Percentiles rank a stretch among this genome's conserved stretches.
Conservation (phyloP, 1,140 invertebrate species). For the Diprion similis region DNA sequence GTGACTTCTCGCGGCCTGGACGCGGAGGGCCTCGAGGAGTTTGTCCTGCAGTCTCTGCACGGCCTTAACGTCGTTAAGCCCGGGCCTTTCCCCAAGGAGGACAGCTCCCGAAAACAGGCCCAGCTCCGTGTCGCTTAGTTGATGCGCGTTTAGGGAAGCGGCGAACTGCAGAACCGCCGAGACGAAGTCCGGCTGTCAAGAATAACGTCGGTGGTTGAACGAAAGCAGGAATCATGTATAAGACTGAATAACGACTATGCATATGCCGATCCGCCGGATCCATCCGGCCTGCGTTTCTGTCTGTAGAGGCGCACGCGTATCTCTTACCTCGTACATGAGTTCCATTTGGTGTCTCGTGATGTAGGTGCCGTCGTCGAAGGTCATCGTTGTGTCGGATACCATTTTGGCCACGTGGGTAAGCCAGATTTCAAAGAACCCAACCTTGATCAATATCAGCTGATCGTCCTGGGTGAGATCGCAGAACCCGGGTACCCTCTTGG, state of each 20-base stretch:
- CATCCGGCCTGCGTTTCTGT: background rate
- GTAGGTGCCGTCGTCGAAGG: constrained; percentile 92
- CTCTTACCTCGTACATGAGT: constrained; percentile 92
- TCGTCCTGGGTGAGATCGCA: constrained; percentile 88
- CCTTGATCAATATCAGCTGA: constrained; percentile 93
- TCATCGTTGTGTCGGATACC: constrained; percentile 81
- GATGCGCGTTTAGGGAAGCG: constrained; percentile 77
- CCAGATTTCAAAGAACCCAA: constrained; percentile 98
- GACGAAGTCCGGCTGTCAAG: constrained; percentile 74
- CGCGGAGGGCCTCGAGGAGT: constrained; percentile 84
- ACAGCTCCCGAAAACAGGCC: constrained; percentile 89
- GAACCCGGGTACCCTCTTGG: constrained; percentile 91
- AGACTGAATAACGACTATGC: constrained; percentile 20
- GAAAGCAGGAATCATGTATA: background rate
- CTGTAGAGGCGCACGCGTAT: constrained; percentile 13
- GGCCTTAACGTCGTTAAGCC: constrained; percentile 82
- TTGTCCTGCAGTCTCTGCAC: constrained; percentile 85
- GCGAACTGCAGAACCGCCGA: constrained; percentile 81
- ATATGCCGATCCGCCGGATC: background rate
- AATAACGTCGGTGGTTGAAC: background rate
- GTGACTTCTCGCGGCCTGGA: constrained; percentile 65
- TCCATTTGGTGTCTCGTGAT: constrained; percentile 87
- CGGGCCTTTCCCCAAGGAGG: constrained; percentile 80
- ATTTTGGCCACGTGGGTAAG: constrained; percentile 84
- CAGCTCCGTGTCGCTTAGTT: constrained; percentile 88